Percentiles rank a stretch among this genome's conserved stretches.
Conservation (phyloP, 2,797 vertebrate species). For the Hyperoplus lanceolatus region DNA sequence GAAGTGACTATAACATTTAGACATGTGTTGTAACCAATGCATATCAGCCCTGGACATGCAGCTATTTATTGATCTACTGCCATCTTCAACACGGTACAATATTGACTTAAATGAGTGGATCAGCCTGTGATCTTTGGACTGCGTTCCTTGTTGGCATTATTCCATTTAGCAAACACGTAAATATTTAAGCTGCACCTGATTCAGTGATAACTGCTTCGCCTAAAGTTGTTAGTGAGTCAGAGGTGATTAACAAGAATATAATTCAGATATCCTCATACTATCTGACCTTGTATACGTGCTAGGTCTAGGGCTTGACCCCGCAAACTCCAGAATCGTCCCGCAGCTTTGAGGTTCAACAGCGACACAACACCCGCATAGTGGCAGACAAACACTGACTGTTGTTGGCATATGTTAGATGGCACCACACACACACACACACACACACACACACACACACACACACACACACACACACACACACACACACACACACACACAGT, state of each 20-base stretch:
- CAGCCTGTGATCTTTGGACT: slow-evolving; percentile 35
- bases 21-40: background rate
- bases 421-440: too few species aligned
- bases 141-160: background rate
- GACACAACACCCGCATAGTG: slow-evolving; percentile 2
- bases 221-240: background rate
- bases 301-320: background rate
- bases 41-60: background rate
- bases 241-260: background rate
- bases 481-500: background rate
- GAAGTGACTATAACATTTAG: background rate
- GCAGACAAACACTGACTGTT: background rate
- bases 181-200: background rate
- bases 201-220: background rate
- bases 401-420: slow-evolving; percentile 32
- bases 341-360: slow-evolving; percentile 13
- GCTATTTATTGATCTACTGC: background rate
- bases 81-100: background rate
- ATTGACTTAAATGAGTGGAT: background rate
- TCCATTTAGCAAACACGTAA: background rate
- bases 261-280: background rate
- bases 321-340: slow-evolving; percentile 41
- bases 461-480: too few species aligned
- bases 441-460: accelerated
- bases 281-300: background rate